Evolutionary conservation across 2,888 invertebrate species (phyloP), one percentile per base, ranked within the genome.

Genomic region (Clusia tigrina): DNA sequence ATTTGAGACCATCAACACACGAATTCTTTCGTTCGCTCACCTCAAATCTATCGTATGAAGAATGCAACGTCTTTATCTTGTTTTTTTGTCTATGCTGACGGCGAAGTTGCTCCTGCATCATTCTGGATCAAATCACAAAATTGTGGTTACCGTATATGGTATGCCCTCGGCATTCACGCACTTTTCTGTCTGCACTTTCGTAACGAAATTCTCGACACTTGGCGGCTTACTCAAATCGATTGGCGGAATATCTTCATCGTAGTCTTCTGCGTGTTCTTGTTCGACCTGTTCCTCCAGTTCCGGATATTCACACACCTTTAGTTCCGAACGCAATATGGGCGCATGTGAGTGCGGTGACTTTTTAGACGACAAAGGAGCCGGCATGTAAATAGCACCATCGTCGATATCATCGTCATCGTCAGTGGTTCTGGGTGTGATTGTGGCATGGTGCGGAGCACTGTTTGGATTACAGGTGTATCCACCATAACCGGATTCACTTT

Each of bases 121-220:
- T n/a, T n/a, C n/a, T n/a, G n/a, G 6, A 42, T 18, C 5, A 2
- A 70, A 83, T 83, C 83, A 83, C 83, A 83, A 78, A 73, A 83
- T 83, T 64, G 83, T 83, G 55, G 83, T 83, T 63, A 81, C 78
- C 48, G 82, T 81, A 58, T 80, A 76, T 60, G 79, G 76, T 64
- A 76, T 74, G 64, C 83, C 83, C 63, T 80, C 80, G 59, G 81
- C 78, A 66, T 78, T 80, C 17, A 81, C 64, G 62, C 76, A 78
- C 58, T 76, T 77, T 66, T 83, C 83, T 23, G 81, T 77, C 64
- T 78, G 78, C 55, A 80, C 77, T 64, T 80, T 79, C 2, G 78
- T 74, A 20, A 71, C 68, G 62, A 81, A 78, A 58, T 74, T 81
- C 58, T 75, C 72, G 18, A 72, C 69, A 52, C 78, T 79, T 18